A percentile compares a stretch with the other conserved stretches of the same genome.
Evolutionary conservation across 2,113 vertebrate genomes (phyloP).

Genomic region (Polyodon spathula): DNA sequence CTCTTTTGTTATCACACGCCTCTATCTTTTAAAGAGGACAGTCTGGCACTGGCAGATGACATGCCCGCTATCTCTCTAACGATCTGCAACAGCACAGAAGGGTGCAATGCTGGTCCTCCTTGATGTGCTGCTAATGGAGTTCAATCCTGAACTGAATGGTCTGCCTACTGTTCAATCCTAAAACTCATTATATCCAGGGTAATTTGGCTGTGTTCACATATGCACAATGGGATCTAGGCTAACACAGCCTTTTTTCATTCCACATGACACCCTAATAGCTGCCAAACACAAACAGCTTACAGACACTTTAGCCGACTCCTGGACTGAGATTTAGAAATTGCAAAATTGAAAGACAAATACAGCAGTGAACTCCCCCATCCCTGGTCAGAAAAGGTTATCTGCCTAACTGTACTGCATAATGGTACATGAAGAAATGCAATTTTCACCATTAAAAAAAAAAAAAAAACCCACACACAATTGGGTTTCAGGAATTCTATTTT

Average conservation of each 20-base stretch:
- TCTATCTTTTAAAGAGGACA: conserved; percentile 31
- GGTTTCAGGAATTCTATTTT: too few relatives aligned
- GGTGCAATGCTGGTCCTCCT: conserved; percentile 35
- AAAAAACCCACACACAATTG: too few relatives aligned
- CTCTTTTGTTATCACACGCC: conserved; percentile 30
- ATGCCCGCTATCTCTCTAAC: neutral
- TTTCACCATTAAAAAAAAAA: too few relatives aligned
- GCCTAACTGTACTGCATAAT: too few relatives aligned
- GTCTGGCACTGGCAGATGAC: neutral
- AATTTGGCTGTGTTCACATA: conserved; percentile 19
- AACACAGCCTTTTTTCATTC: neutral
- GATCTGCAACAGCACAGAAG: neutral
- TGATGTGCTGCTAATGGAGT: conserved; percentile 39
- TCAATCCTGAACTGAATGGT: conserved; percentile 27
- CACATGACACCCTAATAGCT: conserved; percentile 9
- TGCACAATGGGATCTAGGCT: neutral
- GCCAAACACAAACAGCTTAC: conserved; percentile 16
- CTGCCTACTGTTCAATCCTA: conserved; percentile 2
- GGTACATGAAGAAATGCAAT: too few relatives aligned
- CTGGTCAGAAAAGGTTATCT: too few relatives aligned
- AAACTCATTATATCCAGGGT: conserved; percentile 27
- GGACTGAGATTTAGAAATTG: neutral
- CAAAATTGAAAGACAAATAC: neutral
- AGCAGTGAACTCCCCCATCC: too few relatives aligned
- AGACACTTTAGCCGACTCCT: neutral